A percentile compares a stretch with the other conserved stretches of the same genome.
Conservation (phyloP, 2,113 vertebrate species). For the Acanthochromis polyacanthus region DNA sequence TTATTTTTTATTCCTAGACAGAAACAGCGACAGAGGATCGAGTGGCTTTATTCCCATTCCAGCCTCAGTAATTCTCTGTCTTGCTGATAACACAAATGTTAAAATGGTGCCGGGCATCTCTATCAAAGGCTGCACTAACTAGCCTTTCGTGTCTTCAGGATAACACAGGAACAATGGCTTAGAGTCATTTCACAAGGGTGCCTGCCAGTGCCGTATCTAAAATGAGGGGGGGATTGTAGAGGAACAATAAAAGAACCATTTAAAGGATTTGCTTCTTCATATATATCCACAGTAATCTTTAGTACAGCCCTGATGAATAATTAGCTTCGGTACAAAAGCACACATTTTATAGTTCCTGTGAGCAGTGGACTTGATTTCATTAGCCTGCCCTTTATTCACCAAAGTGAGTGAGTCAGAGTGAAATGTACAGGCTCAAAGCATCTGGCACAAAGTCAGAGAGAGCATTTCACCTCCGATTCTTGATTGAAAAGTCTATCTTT, state of each 20-base stretch:
- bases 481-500: constrained; percentile 30
- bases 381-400: constrained; percentile 69
- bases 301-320: constrained; percentile 78
- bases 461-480: constrained; percentile 4
- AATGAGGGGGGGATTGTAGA: constrained; percentile 64
- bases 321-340: constrained; percentile 79
- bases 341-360: constrained; percentile 71
- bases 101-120: constrained; percentile 69
- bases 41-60: constrained; percentile 68
- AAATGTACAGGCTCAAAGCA: constrained; percentile 50
- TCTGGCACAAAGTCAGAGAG: constrained; percentile 38
- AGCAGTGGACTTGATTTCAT: constrained; percentile 75
- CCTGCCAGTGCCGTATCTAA: constrained; percentile 74
- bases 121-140: constrained; percentile 76
- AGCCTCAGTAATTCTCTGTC: constrained; percentile 69
- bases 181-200: constrained; percentile 78
- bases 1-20: constrained; percentile 57
- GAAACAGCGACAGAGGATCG: constrained; percentile 44
- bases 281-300: constrained; percentile 80
- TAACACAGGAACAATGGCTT: constrained; percentile 78
- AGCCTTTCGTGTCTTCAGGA: constrained; percentile 75
- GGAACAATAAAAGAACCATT: constrained; percentile 80
- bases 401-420: constrained; percentile 47
- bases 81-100: constrained; percentile 74
- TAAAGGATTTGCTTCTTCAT: constrained; percentile 82